These are phyloP conservation scores for Asarcornis scutulata DNA, from an alignment of 2,113 vertebrate species.

Conservation along the genomic window DNA sequence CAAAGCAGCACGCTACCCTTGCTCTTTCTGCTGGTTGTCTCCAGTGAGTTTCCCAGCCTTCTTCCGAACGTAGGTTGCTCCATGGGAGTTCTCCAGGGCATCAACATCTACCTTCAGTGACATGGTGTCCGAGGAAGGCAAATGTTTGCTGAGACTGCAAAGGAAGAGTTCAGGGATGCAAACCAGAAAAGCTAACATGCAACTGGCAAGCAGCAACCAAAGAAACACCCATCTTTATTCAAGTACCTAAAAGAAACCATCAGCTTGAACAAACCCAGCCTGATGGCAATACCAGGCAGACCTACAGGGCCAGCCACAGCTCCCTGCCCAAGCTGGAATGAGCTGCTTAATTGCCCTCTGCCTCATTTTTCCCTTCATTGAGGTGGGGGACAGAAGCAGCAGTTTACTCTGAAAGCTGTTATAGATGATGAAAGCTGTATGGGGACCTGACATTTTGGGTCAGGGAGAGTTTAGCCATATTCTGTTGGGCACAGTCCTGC, in stretches of 20 bases:
- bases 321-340: background rate
- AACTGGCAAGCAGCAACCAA: background rate
- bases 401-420: background rate
- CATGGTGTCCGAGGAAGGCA: conserved; percentile 93
- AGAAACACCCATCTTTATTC: background rate
- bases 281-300: background rate
- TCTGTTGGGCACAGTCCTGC: background rate
- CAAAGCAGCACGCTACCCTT: conserved; percentile 75
- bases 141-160: conserved; percentile 92
- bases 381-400: background rate
- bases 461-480: background rate
- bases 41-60: conserved; percentile 89
- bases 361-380: background rate
- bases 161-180: conserved; percentile 72
- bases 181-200: background rate
- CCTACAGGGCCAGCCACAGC: background rate
- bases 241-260: background rate
- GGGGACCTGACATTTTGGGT: background rate
- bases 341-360: background rate
- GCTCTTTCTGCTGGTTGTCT: conserved; percentile 89
- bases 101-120: conserved; percentile 95
- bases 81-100: conserved; percentile 96
- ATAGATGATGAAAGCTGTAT: background rate
- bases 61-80: conserved; percentile 92
- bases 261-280: background rate